Evolutionary conservation across 1,140 invertebrate species (phyloP), one percentile per base, ranked within the genome.

Genomic region (Bombus confusus): DNA sequence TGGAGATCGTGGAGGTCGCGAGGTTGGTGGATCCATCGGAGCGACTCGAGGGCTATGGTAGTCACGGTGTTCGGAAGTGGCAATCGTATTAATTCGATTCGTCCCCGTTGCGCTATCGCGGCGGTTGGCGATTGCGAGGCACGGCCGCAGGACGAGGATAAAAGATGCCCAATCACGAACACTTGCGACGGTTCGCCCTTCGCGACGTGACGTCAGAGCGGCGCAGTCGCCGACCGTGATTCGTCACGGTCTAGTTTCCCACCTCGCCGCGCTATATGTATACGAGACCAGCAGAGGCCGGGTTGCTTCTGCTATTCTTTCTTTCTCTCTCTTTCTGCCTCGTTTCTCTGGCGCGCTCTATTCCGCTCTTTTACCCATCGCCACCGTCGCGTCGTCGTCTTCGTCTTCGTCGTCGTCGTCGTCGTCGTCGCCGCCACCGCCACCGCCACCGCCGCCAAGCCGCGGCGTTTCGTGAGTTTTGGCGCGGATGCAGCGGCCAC

Each of bases 211-310:
- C 86, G 82, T 80, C 86, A 84, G 75, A 83, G 52, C 90, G 84
- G 89, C 88, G 88, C 88, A 91, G 87, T 92, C 90, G 91, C 86
- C 90, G 87, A 87, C 87, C 90, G 89, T 87, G 91, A 92, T 92
- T 91, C 92, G 92, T 93, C 90, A 93, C 92, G 93, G 89, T 93
- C 93, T 93, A 93, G 91, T 92, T 93, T 92, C 91, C 89, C 89
- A 81, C 77, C 71, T 77, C 76, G 41, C 25, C 43, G 66, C 77
- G 77, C 68, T 80, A 72, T 57, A 85, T 73, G 66, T 31, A 80
- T 72, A 43, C 77, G 59, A 76, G 39, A 41, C 22, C 41, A 59
- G 18, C 47, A n/a, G 47, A n/a, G 47, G 47, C 81, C 62, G 77
- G 81, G 73, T 83, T 75, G 81, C 52, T 62, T 75, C 75, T 78